Conservation (phyloP, 2,888 invertebrate genomes). For the Acanthosepion lycidas region DNA sequence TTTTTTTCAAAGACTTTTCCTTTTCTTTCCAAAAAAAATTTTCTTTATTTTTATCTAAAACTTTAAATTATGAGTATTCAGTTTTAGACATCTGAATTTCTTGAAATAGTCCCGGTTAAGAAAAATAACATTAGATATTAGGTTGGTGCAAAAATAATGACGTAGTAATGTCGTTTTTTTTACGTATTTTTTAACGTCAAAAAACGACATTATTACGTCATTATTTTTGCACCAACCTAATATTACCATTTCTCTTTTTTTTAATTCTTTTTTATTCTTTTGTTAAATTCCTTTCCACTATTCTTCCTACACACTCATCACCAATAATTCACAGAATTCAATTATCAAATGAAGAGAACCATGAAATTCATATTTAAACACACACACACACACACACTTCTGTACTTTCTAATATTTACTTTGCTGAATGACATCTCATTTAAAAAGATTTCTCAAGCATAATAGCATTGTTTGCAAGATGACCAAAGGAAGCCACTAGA, state of each 20-base stretch:
- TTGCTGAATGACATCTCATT: neutral
- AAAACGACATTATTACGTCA: no score
- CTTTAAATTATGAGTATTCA: neutral
- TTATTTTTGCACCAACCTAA: no score
- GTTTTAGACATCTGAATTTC: no score
- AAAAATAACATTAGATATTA: no score
- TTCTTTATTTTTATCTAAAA: neutral
- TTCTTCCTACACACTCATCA: neutral
- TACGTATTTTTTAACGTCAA: no score
- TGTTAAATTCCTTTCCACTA: neutral
- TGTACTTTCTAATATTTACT: neutral
- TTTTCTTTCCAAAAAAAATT: neutral
- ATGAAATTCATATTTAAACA: neutral
- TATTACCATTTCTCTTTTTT: no score
- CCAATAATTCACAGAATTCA: neutral
- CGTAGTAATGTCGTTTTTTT: no score
- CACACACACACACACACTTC: neutral
- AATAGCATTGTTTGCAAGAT: constrained; percentile 33
- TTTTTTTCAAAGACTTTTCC: neutral
- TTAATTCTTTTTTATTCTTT: neutral
- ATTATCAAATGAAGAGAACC: neutral
- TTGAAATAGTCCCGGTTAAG: no score
- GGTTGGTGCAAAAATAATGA: no score
- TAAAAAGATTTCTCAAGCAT: neutral
- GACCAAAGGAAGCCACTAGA: neutral